Evolutionary conservation across 2,797 vertebrate genomes (phyloP), one percentile per base, ranked within the genome.

Genomic region (Gymnocypris eckloni): DNA sequence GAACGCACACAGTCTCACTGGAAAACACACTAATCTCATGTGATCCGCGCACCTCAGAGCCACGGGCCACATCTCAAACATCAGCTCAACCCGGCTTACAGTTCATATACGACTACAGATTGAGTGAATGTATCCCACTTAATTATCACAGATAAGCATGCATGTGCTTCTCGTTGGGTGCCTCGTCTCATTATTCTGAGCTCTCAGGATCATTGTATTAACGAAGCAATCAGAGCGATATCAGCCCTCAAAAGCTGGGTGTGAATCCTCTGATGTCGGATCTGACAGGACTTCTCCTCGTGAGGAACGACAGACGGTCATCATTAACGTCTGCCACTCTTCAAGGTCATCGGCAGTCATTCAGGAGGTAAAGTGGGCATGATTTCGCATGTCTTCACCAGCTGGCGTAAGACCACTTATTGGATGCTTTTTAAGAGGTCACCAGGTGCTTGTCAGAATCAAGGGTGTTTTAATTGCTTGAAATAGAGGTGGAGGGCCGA

Each of bases 281-380:
- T 81, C 52, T 37, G 33, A 70, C 25, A 41, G 50, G 52, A 33
- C 25, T 45, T 80, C 33, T 72, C 37, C 66, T 52, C 16, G 15
- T n/a, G 41, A 56, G 61, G 76, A 80, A 39, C 59, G 50, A 76
- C 82, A 88, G 85, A 88, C 85, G 88, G 82, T n/a, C 45, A 59
- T 15, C 20, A 10, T 80, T 66, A 54, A 80, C 70, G 33, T 79
- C 73, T n/a, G 41, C 56, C 41, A 22, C 37, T 41, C 66, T 73
- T 69, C 7, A 39, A 84, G 80, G 82, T 86, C 52, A 54, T 70
- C 33, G 15, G 28, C 69, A 76, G 84, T 76, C 82, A 87, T 85
- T 87, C 52, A 22, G 79, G 56, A 77, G 87, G 79, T 75, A 70
- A 83, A 81, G 64, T 48, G 54, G 79, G 39, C 77, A 64, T 7